Conservation (phyloP, 2,113 vertebrate genomes). For the Corydoras sp. region DNA sequence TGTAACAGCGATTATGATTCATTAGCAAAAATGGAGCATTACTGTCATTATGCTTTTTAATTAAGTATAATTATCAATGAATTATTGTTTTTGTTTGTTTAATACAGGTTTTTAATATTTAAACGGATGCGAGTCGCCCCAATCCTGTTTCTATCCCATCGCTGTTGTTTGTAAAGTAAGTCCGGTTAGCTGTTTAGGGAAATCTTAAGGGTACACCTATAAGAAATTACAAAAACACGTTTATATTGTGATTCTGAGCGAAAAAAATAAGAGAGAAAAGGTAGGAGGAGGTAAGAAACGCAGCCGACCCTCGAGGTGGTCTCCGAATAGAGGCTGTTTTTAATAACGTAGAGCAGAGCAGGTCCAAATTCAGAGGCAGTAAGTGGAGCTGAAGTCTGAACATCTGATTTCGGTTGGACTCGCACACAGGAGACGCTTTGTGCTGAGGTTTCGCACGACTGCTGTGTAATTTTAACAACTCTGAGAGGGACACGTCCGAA, state of each 20-base stretch:
- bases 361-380: slow-evolving; percentile 37
- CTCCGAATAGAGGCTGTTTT: slow-evolving; percentile 49
- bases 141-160: too few relatives aligned
- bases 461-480: slow-evolving; percentile 21
- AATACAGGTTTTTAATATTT: too few relatives aligned
- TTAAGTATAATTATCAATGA: too few relatives aligned
- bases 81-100: too few relatives aligned
- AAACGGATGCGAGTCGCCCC: too few relatives aligned
- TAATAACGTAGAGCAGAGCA: slow-evolving; percentile 43
- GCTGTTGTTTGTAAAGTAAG: too few relatives aligned
- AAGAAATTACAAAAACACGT: not conserved
- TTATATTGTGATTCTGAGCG: not conserved
- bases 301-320: slow-evolving; percentile 2
- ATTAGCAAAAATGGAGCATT: too few relatives aligned
- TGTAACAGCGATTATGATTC: too few relatives aligned
- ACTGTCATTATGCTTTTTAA: too few relatives aligned
- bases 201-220: not conserved
- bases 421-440: slow-evolving; percentile 42
- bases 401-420: slow-evolving; percentile 56
- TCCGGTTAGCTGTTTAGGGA: too few relatives aligned
- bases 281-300: not conserved
- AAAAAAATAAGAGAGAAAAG: not conserved
- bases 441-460: slow-evolving; percentile 39
- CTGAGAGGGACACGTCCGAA: not conserved
- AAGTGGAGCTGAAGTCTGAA: slow-evolving; percentile 23